Conservation (phyloP, 37 sponge, comb jelly and placozoan species). For the Mnemiopsis leidyi region DNA sequence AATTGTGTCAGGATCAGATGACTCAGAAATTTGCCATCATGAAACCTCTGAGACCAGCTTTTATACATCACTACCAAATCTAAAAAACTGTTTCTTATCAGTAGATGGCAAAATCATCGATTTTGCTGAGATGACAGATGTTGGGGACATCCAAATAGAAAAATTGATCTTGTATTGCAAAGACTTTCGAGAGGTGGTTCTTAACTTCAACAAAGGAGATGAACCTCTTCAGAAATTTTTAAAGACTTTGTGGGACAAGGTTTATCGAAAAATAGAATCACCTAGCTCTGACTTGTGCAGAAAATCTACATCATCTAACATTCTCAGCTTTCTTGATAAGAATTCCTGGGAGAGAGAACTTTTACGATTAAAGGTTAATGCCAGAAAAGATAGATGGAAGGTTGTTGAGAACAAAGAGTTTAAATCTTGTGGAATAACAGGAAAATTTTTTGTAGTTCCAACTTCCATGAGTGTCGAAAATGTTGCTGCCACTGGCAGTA, state of each 20-base stretch:
- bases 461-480: background rate
- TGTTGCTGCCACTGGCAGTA: background rate
- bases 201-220: background rate
- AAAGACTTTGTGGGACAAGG: background rate
- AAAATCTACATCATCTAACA: background rate
- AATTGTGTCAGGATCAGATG: background rate
- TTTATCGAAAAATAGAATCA: background rate
- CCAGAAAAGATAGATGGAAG: background rate
- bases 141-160: background rate
- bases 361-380: background rate
- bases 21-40: background rate
- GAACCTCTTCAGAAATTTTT: background rate
- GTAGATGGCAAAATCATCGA: conserved; percentile 1
- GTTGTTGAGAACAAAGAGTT: background rate
- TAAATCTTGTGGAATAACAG: background rate
- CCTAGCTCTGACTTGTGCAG: background rate
- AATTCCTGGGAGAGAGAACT: background rate
- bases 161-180: background rate
- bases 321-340: conserved; percentile 20
- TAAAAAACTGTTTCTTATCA: background rate
- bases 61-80: background rate
- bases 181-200: background rate
- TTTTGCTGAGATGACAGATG: background rate
- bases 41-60: background rate
- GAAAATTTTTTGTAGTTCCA: background rate